Evolutionary conservation across 2,113 vertebrate genomes (phyloP), one percentile per base, ranked within the genome.

Genomic region (Urocitellus parryii): DNA sequence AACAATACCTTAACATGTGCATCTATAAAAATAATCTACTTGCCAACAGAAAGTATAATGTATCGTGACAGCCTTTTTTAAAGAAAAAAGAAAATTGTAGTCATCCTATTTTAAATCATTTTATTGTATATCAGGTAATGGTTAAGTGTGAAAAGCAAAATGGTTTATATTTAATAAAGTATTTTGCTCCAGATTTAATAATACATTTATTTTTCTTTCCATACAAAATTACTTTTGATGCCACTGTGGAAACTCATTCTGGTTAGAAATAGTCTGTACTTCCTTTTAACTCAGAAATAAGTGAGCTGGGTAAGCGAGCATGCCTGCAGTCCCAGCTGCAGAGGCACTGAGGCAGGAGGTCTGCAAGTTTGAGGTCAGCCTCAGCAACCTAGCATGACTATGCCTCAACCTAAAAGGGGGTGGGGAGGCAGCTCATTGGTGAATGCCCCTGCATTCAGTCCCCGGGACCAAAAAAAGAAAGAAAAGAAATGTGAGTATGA

Each of bases 61-160:
- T 93, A 78, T 78, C 87, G 82, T 91, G 68, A 76, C 83, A 88
- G 48, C 48, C 34, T 65, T 70, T 45, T 56, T 77, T 9, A 76
- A 76, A 14, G 82, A 79, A 70, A 37, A 76, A 77, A 14, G 85
- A 79, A 70, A 37, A 80, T 73, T 93, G n/a, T 0, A 93, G 25
- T 84, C 61, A 87, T 87, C 27, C 13, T 37, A 87, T 14, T 84
- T 97, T 86, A 91, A n/a, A 94, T 91, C 27, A 89, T 91, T 96
- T 88, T 91, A 81, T 42, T 63, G 8, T 90, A 13, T 63, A 29
- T 87, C 58, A 34, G 70, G 34, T 94, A 92, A 29, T 82, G 37
- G 25, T 95, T 94, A 95, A 51, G 65, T 80, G 27, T 34, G 48
- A 96, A 72, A 84, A 90, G 70, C 25, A 53, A 25, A 93, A 72